These are phyloP conservation scores for Heptranchias perlo DNA, from an alignment of 2,113 vertebrate species.

Conservation along the genomic window DNA sequence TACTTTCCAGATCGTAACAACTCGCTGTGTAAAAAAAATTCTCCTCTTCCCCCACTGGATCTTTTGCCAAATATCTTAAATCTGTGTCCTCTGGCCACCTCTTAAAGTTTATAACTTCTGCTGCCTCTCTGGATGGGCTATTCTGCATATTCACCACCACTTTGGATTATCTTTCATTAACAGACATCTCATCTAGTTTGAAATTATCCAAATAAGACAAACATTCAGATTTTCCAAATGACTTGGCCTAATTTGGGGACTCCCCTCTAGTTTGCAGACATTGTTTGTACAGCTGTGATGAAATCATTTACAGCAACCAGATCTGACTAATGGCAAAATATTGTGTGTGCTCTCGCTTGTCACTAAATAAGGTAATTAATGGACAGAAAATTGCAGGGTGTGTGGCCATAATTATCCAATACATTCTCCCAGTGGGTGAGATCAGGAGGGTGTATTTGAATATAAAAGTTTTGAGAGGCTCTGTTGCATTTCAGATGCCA, in stretches of 20 bases:
- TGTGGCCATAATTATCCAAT: background rate
- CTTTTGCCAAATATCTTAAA: background rate
- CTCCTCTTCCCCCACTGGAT: background rate
- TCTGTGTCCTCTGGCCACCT: background rate
- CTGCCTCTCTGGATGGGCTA: no score
- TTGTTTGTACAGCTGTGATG: background rate
- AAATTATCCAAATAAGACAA: conserved; percentile 8
- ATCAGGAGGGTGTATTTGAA: background rate
- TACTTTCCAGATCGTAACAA: background rate
- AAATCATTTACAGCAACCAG: background rate
- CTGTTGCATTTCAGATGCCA: background rate
- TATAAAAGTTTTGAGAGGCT: background rate
- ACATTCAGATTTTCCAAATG: background rate
- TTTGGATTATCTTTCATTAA: background rate
- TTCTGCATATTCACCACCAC: background rate
- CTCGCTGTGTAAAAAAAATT: background rate
- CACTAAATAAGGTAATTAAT: background rate
- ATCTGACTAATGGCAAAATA: background rate
- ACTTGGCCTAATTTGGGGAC: background rate
- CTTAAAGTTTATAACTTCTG: background rate
- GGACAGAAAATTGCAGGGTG: background rate
- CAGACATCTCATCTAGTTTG: background rate
- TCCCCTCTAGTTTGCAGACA: background rate
- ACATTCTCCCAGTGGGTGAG: background rate
- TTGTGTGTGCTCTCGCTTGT: background rate